Evolutionary conservation across 1,140 invertebrate species (phyloP), one percentile per base, ranked within the genome.

Genomic region (Cherax destructor): DNA sequence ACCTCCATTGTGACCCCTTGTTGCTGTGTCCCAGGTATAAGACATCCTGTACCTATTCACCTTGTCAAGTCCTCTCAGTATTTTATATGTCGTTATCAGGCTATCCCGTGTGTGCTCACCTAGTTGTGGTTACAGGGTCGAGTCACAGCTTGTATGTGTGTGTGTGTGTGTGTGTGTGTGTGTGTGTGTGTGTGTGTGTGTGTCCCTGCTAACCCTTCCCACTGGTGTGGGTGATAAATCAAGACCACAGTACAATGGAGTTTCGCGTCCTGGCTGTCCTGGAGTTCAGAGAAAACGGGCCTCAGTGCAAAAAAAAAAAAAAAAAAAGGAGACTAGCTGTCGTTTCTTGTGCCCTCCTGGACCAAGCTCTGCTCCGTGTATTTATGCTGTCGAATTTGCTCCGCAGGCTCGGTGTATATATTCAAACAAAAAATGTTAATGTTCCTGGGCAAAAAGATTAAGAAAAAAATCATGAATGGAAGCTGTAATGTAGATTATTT

Each of bases 221-320:
- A 18, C 61, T 56, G n/a, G 80, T 83, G n/a, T 83, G 52, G 80
- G 80, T 83, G 24, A 83, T 83, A 83, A 83, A 83, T 83, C 80
- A 83, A 83, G 80, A 50, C 21, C 80, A 41, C 24, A 52, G 80
- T 21, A 83, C 80, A 83, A 83, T 83, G 47, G 52, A 30, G 18
- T 21, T 65, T 18, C 5, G 52, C 52, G 61, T 50, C 47, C 9
- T 13, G 52, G 9, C 3, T 56, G 52, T 56, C 13, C 0, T 1
- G 13, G 13, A 56, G 13, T 13, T 13, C 52, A 9, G 6, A 56
- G 13, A 13, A 56, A 56, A 56, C 9, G 52, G 61, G 80, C 61
- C 52, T 59, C 52, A 50, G 52, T 52, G 30, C 24, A 83, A 83
- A 83, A 52, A 61, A 83, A 83, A 83, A 56, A 83, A 59, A 80